Percentiles rank a stretch among this genome's conserved stretches.
phyloP scores from a whole-genome alignment of 2,888 invertebrate genomes.

The Cenopis cana region DNA sequence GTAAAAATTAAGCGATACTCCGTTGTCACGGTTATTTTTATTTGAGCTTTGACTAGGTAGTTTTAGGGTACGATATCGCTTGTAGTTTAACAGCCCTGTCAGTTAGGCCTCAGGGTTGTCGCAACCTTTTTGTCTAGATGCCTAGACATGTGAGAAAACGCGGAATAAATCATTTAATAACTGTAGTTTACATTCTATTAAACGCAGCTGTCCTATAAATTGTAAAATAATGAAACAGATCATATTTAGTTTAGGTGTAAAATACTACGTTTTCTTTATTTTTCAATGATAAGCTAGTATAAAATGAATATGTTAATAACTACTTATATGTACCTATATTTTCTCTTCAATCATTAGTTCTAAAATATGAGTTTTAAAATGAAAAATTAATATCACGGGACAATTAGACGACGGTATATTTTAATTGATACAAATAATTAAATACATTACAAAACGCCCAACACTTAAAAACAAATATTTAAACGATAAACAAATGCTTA shows the following conservation, averaged over 20 bases:
- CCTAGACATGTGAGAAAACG: conserved; percentile 17
- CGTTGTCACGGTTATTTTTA: background rate
- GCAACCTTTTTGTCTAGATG: conserved; percentile 32
- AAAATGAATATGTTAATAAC: no score
- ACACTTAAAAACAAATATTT: no score
- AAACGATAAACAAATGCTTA: no score
- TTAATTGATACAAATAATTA: no score
- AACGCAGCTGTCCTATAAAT: conserved; percentile 17
- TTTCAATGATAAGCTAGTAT: background rate
- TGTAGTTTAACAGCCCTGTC: conserved; percentile 17
- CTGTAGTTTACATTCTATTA: conserved; percentile 1
- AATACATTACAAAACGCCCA: no score
- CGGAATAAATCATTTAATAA: conserved; percentile 13
- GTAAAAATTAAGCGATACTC: conserved; percentile 43
- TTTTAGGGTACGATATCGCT: background rate
- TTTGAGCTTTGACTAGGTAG: background rate
- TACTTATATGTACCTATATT: no score
- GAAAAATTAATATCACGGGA: no score
- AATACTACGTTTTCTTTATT: background rate
- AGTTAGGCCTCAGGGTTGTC: conserved; percentile 26
- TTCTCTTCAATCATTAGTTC: no score
- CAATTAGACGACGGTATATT: no score
- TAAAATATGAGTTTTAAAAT: no score
- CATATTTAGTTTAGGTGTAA: background rate
- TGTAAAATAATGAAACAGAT: background rate